Evolutionary conservation across 2,888 invertebrate species (phyloP), one percentile per base, ranked within the genome.

Genomic region (Stenodera caucasica): DNA sequence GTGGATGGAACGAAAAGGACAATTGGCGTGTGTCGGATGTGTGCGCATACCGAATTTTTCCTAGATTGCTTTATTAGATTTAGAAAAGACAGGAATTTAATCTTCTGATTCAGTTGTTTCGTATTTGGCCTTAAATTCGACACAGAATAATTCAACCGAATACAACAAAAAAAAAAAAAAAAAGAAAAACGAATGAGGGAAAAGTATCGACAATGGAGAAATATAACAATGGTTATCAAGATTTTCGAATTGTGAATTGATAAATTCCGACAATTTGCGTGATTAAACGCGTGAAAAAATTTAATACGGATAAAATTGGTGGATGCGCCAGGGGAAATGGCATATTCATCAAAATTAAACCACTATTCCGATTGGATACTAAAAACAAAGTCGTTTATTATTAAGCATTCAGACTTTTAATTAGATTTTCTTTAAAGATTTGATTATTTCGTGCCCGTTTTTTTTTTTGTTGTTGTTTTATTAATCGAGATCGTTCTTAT

Each of bases 41-140:
- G 51, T 57, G 58, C 60, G 60, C 60, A 63, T 63, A 60, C 60
- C 50, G 60, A 63, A 63, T 63, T 63, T 59, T 59, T 60, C 63
- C 55, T 63, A 60, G 57, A 63, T 63, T 63, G 63, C 49, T 57
- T 63, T 63, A 63, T 63, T 63, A 60, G 63, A 63, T 63, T 63
- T 63, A 63, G 35, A 55, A 57, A 57, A 63, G 55, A 55, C 51
- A 53, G 57, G 60, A 63, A 60, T 63, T 63, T 63, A 60, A 63
- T 63, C 63, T 63, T 57, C 60, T 55, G 60, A 60, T 60, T 60
- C 59, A 54, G 58, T 61, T 58, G 55, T 50, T 37, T 49, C 35
- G 55, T 54, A 59, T 54, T 33, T 33, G 52, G 52, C 30, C 52
- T 32, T 26, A 45, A 45, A 45, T 45, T 45, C 45, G 45, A 45